Conservation (phyloP, 1,140 invertebrate genomes). For the Caenorhabditis brenneri region DNA sequence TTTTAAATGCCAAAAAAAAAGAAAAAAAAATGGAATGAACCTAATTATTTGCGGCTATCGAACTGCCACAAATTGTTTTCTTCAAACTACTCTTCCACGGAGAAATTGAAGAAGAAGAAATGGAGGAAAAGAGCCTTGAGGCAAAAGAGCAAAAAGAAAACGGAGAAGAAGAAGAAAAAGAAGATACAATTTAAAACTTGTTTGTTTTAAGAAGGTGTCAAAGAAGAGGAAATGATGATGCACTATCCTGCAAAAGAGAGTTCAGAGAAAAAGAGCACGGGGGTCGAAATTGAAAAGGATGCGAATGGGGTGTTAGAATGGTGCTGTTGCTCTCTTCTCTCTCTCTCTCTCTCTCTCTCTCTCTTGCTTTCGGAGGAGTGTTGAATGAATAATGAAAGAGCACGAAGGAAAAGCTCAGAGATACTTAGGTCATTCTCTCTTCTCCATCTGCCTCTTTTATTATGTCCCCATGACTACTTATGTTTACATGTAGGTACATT, state of each 20-base stretch:
- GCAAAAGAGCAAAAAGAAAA: background rate
- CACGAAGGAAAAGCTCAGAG: background rate
- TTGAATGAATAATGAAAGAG: slow-evolving; percentile 34
- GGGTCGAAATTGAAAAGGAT: background rate
- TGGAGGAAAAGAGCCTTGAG: background rate
- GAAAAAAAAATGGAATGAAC: background rate
- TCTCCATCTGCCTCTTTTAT: background rate
- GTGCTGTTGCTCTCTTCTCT: no score
- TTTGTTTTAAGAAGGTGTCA: background rate
- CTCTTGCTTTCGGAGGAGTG: background rate
- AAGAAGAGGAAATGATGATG: background rate
- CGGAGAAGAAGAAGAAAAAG: background rate
- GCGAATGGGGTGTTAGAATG: no score
- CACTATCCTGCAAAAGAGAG: background rate
- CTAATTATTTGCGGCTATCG: background rate
- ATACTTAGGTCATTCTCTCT: background rate
- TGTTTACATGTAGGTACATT: background rate
- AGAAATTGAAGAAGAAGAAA: background rate
- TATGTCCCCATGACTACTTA: background rate
- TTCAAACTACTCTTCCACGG: background rate
- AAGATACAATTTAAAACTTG: slow-evolving; percentile 29
- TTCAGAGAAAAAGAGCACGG: background rate
- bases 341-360: background rate
- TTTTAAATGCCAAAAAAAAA: background rate
- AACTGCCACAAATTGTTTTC: background rate